Evolutionary conservation across 1,140 invertebrate genomes (phyloP), one percentile per base, ranked within the genome.

Genomic region (Drosophila simulans): DNA sequence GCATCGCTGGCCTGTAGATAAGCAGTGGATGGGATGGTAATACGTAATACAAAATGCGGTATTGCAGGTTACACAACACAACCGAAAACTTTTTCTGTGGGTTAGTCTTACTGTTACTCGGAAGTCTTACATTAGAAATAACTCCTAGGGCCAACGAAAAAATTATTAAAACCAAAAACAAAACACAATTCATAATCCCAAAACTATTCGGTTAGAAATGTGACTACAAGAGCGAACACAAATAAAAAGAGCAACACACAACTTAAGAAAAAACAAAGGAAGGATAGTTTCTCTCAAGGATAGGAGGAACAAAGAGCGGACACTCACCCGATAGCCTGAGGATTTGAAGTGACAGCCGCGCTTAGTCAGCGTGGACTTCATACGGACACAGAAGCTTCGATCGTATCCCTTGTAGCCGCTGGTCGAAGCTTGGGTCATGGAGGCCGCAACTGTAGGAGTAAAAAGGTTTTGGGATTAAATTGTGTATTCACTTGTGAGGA

Each of bases 301-400:
- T 45, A 40, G 54, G 7, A 3, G 37, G 1, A 15, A 17, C 8
- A 10, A 11, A 5, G 3, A 11, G 4, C 45, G 22, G 7, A 43
- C 22, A 94, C 96, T 96, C 94, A 99, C 98, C 94, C 98, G 95
- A 93, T 99, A 99, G 91, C 98, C 98, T 54, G 98, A 99, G 20
- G 97, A 98, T 93, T 99, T 99, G 92, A 99, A 98, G 93, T 99
- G 98, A 90, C 98, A 99, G 11, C 98, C 98, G 90, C 98, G 93
- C 93, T 99, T 99, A 15, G 98, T 99, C 22, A 99, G 94, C 0
- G 98, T 99, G 20, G 98, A 99, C 91, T 99, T 99, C 98, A 99
- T 99, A 69, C 98, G 94, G 11, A 99, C 95, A 93, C 98, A 99
- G 93, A 99, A 99, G 3, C 97, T 97, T 80, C 98, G 93, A 78